Evolutionary conservation across 2,113 vertebrate genomes (phyloP).

Genomic region (Corvus moneduloides): DNA sequence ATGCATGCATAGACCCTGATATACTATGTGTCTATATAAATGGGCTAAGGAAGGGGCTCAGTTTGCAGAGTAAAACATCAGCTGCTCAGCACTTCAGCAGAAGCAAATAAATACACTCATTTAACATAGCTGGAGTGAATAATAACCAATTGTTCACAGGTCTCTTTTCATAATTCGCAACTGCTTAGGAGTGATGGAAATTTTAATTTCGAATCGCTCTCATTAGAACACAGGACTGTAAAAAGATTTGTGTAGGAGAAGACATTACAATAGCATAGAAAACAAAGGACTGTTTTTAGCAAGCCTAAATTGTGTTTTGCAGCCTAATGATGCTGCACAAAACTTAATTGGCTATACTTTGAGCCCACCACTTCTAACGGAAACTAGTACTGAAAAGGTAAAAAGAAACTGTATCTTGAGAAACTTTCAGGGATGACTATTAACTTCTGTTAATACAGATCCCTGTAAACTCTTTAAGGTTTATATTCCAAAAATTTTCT

Average conservation of each 20-base stretch:
- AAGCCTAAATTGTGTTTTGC: neutral
- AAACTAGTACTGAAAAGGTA: neutral
- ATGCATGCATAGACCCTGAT: neutral
- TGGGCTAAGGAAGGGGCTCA: neutral
- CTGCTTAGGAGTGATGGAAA: slow-evolving; percentile 11
- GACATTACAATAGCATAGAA: neutral
- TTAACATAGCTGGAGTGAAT: slow-evolving; percentile 5
- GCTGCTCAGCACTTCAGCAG: neutral
- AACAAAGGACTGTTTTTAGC: neutral
- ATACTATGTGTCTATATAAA: neutral
- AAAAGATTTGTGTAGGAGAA: slow-evolving; percentile 16
- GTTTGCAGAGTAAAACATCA: neutral
- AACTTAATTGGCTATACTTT: neutral
- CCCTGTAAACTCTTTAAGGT: neutral
- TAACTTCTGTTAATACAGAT: neutral
- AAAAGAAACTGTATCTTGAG: neutral
- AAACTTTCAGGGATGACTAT: neutral
- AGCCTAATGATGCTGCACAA: neutral
- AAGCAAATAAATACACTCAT: neutral
- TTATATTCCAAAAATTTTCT: neutral
- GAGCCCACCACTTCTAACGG: neutral
- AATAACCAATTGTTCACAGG: slow-evolving; percentile 26
- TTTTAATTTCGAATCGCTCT: slow-evolving; percentile 28
- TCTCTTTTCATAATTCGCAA: neutral
- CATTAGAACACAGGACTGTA: neutral